Evolutionary conservation across 2,888 invertebrate genomes (phyloP).

Genomic region (Campopleginae sp.): DNA sequence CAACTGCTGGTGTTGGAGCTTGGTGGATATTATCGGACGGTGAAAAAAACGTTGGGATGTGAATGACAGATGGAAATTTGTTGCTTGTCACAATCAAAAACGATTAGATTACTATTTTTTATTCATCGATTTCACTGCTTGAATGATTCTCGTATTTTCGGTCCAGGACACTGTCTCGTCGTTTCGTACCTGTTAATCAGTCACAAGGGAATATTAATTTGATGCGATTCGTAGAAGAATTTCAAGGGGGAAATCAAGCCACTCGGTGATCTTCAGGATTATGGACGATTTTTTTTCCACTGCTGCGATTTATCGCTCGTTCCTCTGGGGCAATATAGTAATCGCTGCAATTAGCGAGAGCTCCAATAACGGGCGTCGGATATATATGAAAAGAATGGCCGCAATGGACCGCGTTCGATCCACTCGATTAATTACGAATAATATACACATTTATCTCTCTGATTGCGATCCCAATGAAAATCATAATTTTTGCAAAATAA

Average conservation of each 20-base stretch:
- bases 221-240: not conserved
- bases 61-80: not conserved
- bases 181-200: not conserved
- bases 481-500: slow-evolving; percentile 2
- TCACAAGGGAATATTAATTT: not conserved
- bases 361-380: slow-evolving; percentile 10
- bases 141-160: not conserved
- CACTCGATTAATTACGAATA: slow-evolving; percentile 5
- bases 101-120: not conserved
- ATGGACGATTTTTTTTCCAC: slow-evolving; percentile 30
- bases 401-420: not conserved
- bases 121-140: not conserved
- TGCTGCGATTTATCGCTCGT: slow-evolving; percentile 48
- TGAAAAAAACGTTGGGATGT: not conserved
- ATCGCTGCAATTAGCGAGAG: slow-evolving; percentile 1
- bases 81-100: not conserved
- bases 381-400: not conserved
- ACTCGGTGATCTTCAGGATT: slow-evolving; percentile 42
- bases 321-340: not conserved
- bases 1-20: too few relatives aligned
- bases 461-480: not conserved
- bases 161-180: not conserved
- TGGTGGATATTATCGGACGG: not conserved
- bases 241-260: not conserved
- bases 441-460: not conserved